phyloP scores from a whole-genome alignment of 2,888 invertebrate species.

The Acronicta psi region DNA sequence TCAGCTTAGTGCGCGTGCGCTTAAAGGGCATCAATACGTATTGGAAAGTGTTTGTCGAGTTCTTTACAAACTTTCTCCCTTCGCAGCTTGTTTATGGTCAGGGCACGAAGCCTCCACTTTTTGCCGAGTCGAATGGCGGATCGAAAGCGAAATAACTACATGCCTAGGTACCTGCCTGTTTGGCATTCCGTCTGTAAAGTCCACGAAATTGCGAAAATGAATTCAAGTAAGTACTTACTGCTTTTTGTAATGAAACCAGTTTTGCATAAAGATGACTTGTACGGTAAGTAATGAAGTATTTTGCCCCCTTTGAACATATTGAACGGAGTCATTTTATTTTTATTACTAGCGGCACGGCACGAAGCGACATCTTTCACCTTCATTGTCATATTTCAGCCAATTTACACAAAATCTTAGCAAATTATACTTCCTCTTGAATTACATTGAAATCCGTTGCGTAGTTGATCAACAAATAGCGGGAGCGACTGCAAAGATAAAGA shows the following conservation, averaged over 20 bases:
- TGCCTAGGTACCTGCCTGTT: conserved; percentile 37
- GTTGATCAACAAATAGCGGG: too few relatives aligned
- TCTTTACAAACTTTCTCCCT: conserved; percentile 62
- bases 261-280: conserved; percentile 13
- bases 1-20: neutral
- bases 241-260: conserved; percentile 29
- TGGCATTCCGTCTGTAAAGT: conserved; percentile 41
- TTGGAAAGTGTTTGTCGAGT: conserved; percentile 53
- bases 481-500: too few relatives aligned
- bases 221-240: too few relatives aligned
- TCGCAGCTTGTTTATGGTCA: conserved; percentile 60
- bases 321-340: too few relatives aligned
- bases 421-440: too few relatives aligned
- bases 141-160: conserved; percentile 64
- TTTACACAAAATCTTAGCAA: too few relatives aligned
- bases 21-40: conserved; percentile 41
- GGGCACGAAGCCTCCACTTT: conserved; percentile 59
- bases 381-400: too few relatives aligned
- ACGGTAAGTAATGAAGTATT: too few relatives aligned
- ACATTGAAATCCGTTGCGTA: too few relatives aligned
- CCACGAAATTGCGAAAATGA: conserved; percentile 40
- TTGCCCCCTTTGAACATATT: too few relatives aligned
- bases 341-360: too few relatives aligned
- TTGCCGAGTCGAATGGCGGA: conserved; percentile 52
- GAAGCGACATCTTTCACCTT: too few relatives aligned